Conservation (phyloP, 2,797 vertebrate species). For the Amphiprion clarkii region DNA sequence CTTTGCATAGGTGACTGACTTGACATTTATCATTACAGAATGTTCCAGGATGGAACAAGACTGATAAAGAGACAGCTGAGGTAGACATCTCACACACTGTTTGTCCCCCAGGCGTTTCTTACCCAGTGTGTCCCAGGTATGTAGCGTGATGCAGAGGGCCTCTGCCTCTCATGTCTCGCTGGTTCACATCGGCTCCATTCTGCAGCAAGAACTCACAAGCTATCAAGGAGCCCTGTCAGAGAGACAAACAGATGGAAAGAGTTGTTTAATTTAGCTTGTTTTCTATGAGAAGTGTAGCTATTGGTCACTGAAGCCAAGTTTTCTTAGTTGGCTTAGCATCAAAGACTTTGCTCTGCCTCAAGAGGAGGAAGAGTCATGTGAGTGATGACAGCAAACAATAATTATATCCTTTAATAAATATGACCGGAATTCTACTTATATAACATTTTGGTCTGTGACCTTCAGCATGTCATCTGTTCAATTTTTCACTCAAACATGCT, state of each 20-base stretch:
- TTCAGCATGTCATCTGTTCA: not conserved
- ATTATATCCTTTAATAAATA: not conserved
- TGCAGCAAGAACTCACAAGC: constrained; percentile 97
- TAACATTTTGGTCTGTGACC: not conserved
- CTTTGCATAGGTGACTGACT: not conserved
- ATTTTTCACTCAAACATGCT: not conserved
- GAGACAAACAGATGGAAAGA: constrained; percentile 10
- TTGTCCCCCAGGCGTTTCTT: constrained; percentile 37
- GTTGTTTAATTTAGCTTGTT: not conserved
- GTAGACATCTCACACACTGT: not conserved
- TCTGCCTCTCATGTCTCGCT: constrained; percentile 91
- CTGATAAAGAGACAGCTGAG: no score
- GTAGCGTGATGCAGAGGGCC: constrained; percentile 96
- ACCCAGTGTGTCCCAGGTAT: constrained; percentile 94
- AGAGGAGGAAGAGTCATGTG: not conserved
- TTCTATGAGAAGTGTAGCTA: not conserved
- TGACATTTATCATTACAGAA: not conserved
- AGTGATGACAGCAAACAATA: not conserved
- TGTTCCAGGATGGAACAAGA: not conserved
- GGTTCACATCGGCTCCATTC: constrained; percentile 97
- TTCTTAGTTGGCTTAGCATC: not conserved
- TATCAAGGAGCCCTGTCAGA: constrained; percentile 91
- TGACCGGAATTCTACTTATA: not conserved
- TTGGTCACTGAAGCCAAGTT: not conserved
- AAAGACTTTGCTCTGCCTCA: not conserved